These are phyloP conservation scores for Halcyon badia DNA, from an alignment of 2,797 vertebrate genomes.

Conservation along the genomic window DNA sequence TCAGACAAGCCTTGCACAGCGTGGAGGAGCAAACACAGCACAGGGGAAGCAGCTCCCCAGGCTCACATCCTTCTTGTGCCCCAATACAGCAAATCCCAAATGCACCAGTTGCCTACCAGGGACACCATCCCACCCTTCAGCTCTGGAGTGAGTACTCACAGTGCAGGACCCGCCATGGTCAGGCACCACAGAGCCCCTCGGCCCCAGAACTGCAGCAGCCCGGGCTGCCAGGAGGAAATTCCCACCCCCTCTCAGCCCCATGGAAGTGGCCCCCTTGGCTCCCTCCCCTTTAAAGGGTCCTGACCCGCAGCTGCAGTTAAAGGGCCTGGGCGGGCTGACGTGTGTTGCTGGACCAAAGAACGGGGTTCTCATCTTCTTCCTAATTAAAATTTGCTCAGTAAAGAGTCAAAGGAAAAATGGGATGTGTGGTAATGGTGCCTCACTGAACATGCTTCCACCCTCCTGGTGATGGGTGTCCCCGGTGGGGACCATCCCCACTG, in stretches of 20 bases:
- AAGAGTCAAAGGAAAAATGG: not conserved
- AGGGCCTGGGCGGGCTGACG: not conserved
- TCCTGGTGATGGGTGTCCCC: accelerated
- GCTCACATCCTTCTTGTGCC: not conserved
- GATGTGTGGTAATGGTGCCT: accelerated
- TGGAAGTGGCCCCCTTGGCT: not conserved
- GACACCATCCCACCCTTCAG: too few species aligned
- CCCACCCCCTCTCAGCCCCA: not conserved
- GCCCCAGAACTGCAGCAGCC: not conserved
- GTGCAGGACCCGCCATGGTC: accelerated
- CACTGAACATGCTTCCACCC: accelerated
- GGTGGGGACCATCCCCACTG: accelerated
- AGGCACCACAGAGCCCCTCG: accelerated
- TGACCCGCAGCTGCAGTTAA: not conserved
- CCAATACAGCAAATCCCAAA: not conserved
- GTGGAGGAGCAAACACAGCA: not conserved
- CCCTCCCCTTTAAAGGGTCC: not conserved
- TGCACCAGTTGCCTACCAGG: not conserved
- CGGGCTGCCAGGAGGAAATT: not conserved
- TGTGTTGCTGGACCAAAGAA: not conserved
- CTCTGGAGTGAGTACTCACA: not conserved
- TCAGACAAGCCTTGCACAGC: not conserved
- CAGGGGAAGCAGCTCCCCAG: not conserved
- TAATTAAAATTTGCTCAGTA: not conserved
- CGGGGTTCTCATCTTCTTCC: not conserved